Conservation (phyloP, 2,888 invertebrate genomes). For the Scrobipalpa costella region DNA sequence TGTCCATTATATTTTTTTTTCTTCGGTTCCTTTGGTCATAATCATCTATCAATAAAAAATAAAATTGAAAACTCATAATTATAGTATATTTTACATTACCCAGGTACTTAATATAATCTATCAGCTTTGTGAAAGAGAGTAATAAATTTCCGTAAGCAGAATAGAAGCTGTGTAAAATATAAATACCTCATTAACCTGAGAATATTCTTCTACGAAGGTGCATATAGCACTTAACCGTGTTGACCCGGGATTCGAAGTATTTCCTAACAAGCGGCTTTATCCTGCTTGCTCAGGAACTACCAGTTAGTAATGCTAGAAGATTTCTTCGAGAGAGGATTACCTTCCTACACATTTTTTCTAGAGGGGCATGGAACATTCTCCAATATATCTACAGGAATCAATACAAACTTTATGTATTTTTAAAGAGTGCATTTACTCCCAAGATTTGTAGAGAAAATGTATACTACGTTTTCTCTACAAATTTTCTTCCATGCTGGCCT, state of each 20-base stretch:
- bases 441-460: too few species aligned
- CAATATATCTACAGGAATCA: neutral
- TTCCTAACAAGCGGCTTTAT: neutral
- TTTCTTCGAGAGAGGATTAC: neutral
- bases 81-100: too few species aligned
- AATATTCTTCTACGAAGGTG: neutral
- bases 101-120: neutral
- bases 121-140: too few species aligned
- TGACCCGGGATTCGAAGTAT: neutral
- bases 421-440: too few species aligned
- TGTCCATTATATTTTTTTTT: too few species aligned
- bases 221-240: neutral
- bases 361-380: neutral
- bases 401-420: neutral
- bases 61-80: too few species aligned
- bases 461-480: too few species aligned
- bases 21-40: too few species aligned
- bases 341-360: conserved; percentile 1
- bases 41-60: too few species aligned
- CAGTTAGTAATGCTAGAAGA: neutral
- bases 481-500: too few species aligned
- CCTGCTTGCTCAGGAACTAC: neutral
- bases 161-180: neutral
- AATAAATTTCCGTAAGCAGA: too few species aligned
- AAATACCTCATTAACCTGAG: neutral